phyloP scores from a whole-genome alignment of 2,888 invertebrate species.

The Sussaba pulchella region DNA sequence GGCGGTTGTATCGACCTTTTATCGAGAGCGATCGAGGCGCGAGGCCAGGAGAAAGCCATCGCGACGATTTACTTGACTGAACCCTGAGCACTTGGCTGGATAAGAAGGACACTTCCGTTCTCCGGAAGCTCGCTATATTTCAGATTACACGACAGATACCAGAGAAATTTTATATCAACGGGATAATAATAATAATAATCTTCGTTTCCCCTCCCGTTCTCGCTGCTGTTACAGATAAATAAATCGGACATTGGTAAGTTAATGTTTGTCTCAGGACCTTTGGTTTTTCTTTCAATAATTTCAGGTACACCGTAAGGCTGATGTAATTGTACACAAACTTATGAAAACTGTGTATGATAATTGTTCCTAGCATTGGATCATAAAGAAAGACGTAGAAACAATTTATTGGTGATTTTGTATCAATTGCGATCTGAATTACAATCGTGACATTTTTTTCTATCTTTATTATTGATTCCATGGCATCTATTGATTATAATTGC shows the following conservation, averaged over 20 bases:
- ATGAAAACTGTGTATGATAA: not conserved
- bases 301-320: not conserved
- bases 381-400: not conserved
- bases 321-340: not conserved
- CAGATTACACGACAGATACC: not conserved
- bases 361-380: not conserved
- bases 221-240: no score
- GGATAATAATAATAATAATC: not conserved
- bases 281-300: not conserved
- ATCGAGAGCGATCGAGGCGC: slow-evolving; percentile 65
- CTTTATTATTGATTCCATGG: no score
- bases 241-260: not conserved
- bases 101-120: slow-evolving; percentile 56
- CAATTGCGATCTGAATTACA: not conserved
- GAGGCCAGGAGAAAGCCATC: slow-evolving; percentile 69
- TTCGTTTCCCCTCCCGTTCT: no score
- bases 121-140: slow-evolving; percentile 52
- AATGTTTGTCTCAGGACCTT: not conserved
- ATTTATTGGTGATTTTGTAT: not conserved
- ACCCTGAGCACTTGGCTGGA: slow-evolving; percentile 38
- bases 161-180: not conserved
- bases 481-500: not conserved
- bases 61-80: slow-evolving; percentile 61
- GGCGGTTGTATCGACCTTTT: slow-evolving; percentile 63
- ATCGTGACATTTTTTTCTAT: not conserved